phyloP scores from a whole-genome alignment of 2,888 invertebrate species.

The Amiota minor region DNA sequence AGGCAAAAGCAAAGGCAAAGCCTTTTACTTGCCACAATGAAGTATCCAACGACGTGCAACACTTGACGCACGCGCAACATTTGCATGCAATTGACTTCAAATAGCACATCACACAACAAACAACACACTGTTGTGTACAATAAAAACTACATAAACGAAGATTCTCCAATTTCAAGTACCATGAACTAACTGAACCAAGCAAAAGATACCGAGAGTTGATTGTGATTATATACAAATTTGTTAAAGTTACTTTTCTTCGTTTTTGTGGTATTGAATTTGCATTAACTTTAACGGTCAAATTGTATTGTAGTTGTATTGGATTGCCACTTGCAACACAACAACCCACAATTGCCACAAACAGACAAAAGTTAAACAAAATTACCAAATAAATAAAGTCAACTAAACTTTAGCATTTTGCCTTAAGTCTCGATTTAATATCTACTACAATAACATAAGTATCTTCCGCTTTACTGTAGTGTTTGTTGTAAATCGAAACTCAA shows the following conservation, averaged over 20 bases:
- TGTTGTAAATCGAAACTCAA: too few relatives aligned
- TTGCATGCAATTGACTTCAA: constrained; percentile 67
- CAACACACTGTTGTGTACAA: not conserved
- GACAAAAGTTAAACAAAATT: not conserved
- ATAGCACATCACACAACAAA: constrained; percentile 37
- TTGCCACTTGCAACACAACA: not conserved
- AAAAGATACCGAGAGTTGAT: too few relatives aligned
- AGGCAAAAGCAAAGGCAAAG: constrained; percentile 43
- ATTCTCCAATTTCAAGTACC: too few relatives aligned
- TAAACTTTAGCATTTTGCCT: constrained; percentile 2
- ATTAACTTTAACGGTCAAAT: not conserved
- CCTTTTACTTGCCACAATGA: not conserved
- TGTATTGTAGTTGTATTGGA: not conserved
- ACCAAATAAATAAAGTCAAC: constrained; percentile 8
- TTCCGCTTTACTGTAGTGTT: too few relatives aligned
- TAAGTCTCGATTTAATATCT: not conserved
- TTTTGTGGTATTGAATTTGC: not conserved
- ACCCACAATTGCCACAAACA: not conserved
- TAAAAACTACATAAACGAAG: too few relatives aligned
- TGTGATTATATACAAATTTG: constrained; percentile 22
- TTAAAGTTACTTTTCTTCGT: not conserved
- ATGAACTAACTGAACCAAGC: too few relatives aligned
- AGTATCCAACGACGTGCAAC: constrained; percentile 8
- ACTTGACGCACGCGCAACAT: constrained; percentile 41
- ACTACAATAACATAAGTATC: too few relatives aligned